Percentiles rank a stretch among this genome's conserved stretches.
These are phyloP conservation scores for Zootoca vivipara DNA, from an alignment of 2,113 vertebrate species.

Conservation along the genomic window DNA sequence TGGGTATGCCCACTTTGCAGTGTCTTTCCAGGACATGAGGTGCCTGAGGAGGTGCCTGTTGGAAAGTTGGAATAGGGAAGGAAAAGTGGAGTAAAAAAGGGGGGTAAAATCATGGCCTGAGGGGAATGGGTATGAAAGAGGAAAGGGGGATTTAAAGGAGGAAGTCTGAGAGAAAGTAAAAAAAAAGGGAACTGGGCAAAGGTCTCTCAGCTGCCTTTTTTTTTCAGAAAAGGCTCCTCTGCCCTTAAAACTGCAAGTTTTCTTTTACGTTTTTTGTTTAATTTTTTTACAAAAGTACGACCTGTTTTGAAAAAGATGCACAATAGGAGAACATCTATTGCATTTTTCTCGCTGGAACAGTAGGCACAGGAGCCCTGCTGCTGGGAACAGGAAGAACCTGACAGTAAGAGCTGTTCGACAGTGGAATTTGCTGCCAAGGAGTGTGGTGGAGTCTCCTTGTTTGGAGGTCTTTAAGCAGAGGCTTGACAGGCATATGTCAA, in stretches of 20 bases:
- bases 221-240: background rate
- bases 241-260: too few species aligned
- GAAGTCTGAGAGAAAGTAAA: background rate
- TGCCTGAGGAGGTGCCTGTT: background rate
- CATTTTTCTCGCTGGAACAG: too few species aligned
- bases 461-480: too few species aligned
- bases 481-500: too few species aligned
- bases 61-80: background rate
- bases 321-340: too few species aligned
- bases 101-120: background rate
- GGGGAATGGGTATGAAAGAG: background rate
- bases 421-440: too few species aligned
- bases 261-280: background rate
- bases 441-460: too few species aligned
- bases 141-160: background rate
- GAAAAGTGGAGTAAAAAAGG: background rate
- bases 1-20: background rate
- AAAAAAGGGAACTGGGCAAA: background rate
- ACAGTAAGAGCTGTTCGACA: too few species aligned
- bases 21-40: background rate
- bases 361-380: too few species aligned
- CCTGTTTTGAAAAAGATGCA: too few species aligned
- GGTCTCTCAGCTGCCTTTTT: background rate
- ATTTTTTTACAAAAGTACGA: too few species aligned
- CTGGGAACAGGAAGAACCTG: too few species aligned